A percentile compares a stretch with the other conserved stretches of the same genome.
These are phyloP conservation scores for Momotus momota DNA, from an alignment of 2,797 vertebrate species.

Conservation along the genomic window DNA sequence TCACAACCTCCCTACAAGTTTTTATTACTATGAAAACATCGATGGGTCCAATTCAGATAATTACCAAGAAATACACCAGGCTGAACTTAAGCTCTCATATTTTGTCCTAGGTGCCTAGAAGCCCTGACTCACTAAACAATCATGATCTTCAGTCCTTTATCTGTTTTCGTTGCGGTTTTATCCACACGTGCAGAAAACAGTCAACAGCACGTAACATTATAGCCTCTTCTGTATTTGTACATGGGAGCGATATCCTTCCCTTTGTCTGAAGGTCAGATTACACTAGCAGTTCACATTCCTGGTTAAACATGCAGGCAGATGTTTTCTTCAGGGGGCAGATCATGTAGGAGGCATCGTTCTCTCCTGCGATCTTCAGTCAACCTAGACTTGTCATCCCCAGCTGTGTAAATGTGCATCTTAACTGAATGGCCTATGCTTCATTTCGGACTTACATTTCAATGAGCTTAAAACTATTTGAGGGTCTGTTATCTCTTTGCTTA, in stretches of 20 bases:
- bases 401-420: slow-evolving; percentile 55
- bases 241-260: neutral
- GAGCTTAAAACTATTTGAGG: slow-evolving; percentile 29
- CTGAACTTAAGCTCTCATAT: neutral
- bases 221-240: slow-evolving; percentile 4
- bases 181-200: neutral
- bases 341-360: slow-evolving; percentile 56
- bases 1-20: neutral
- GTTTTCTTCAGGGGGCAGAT: slow-evolving; percentile 77
- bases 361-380: slow-evolving; percentile 64
- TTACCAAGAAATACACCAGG: neutral
- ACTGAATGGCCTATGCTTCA: slow-evolving; percentile 54
- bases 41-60: neutral
- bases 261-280: slow-evolving; percentile 64
- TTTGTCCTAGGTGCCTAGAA: neutral
- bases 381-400: slow-evolving; percentile 37
- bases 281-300: slow-evolving; percentile 68
- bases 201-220: neutral
- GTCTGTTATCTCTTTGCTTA: slow-evolving; percentile 53
- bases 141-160: neutral
- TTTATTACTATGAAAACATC: neutral
- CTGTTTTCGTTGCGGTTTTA: slow-evolving; percentile 5
- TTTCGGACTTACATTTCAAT: slow-evolving; percentile 31
- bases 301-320: slow-evolving; percentile 73
- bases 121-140: neutral